Conservation (phyloP, 2,113 vertebrate genomes). For the Anhinga anhinga region DNA sequence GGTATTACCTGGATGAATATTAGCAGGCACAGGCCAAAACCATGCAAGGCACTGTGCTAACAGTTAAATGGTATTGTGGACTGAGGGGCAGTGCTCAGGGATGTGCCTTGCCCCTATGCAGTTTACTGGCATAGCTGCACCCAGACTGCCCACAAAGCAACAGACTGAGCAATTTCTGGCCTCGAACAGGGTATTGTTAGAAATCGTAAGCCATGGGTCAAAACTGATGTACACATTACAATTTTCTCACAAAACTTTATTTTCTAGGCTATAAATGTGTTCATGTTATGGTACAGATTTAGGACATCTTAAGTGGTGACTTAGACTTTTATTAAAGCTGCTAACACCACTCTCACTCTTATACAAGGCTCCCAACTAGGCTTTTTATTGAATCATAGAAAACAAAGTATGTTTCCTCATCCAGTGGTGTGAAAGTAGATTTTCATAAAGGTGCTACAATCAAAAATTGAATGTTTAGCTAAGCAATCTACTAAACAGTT, state of each 20-base stretch:
- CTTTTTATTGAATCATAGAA: not conserved
- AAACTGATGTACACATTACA: not conserved
- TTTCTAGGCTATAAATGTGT: not conserved
- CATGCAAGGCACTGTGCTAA: rapidly evolving
- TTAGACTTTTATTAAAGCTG: not conserved
- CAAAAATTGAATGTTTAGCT: not conserved
- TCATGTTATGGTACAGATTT: not conserved
- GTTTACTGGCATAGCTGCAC: rapidly evolving
- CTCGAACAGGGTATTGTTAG: not conserved
- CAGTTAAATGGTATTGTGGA: not conserved
- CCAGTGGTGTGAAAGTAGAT: not conserved
- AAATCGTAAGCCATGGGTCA: not conserved
- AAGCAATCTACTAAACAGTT: not conserved
- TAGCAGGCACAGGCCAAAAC: not conserved
- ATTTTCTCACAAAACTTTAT: not conserved
- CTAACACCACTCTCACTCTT: not conserved
- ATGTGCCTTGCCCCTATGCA: not conserved
- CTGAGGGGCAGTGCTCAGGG: not conserved
- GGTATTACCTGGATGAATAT: not conserved
- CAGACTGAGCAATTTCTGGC: not conserved
- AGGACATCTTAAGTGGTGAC: not conserved
- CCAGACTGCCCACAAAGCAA: not conserved
- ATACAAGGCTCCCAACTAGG: not conserved
- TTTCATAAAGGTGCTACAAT: not conserved
- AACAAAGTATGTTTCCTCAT: not conserved